phyloP scores from a whole-genome alignment of 1,140 invertebrate genomes.

The Rhopalosiphum maidis region DNA sequence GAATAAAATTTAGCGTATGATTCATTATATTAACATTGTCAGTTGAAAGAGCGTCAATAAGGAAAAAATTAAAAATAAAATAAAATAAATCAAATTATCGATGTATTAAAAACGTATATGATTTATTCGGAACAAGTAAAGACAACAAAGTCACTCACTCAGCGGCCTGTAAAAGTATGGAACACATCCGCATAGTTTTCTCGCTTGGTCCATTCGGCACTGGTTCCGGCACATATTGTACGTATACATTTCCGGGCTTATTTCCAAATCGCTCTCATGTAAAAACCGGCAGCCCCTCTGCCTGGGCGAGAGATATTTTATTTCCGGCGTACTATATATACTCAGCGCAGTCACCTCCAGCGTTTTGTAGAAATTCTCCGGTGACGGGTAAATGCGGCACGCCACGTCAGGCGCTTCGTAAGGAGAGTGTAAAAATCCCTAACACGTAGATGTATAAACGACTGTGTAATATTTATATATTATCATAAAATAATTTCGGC shows the following conservation, averaged over 20 bases:
- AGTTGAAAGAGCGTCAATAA: too few species aligned
- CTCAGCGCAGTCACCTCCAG: slow-evolving; percentile 63
- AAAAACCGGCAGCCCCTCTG: slow-evolving; percentile 72
- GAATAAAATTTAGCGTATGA: too few species aligned
- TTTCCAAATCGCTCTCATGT: slow-evolving; percentile 69
- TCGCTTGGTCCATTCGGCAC: slow-evolving; percentile 68
- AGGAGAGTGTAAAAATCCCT: slow-evolving; percentile 69
- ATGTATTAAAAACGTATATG: background rate
- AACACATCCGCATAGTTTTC: slow-evolving; percentile 70
- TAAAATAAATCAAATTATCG: too few species aligned
- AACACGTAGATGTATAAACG: too few species aligned
- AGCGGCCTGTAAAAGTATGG: slow-evolving; percentile 69
- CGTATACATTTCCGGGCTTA: slow-evolving; percentile 69
- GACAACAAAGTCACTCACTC: slow-evolving; percentile 5
- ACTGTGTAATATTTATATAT: background rate
- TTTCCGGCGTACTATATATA: slow-evolving; percentile 63
- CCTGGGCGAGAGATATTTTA: slow-evolving; percentile 64
- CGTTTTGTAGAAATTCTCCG: slow-evolving; percentile 63
- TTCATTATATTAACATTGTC: too few species aligned
- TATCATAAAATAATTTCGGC: background rate
- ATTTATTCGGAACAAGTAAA: background rate
- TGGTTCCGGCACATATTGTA: slow-evolving; percentile 73
- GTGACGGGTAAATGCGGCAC: slow-evolving; percentile 65
- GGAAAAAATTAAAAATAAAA: too few species aligned
- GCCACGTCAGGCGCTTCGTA: slow-evolving; percentile 69